Evolutionary conservation across 2,888 invertebrate species (phyloP).

Genomic region (Scaptomyza caliginosa): DNA sequence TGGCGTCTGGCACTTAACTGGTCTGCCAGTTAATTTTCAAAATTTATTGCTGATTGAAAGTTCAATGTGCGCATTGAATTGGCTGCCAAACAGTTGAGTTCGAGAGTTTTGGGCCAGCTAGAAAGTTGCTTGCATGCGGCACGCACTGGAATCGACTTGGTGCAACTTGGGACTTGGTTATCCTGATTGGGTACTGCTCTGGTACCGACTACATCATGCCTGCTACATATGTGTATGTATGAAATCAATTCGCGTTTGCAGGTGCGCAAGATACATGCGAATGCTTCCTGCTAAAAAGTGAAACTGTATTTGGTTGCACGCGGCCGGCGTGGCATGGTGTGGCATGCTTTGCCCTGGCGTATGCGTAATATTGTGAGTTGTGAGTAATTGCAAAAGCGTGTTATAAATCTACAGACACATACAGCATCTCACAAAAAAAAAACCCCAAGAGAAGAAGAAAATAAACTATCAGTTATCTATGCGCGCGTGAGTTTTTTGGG

Average conservation of each 20-base stretch:
- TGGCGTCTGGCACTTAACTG: constrained; percentile 66
- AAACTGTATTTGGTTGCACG: constrained; percentile 52
- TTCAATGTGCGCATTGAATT: constrained; percentile 68
- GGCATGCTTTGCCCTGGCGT: no score
- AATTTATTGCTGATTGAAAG: constrained; percentile 66
- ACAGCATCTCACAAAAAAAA: constrained; percentile 18
- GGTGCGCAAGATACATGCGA: constrained; percentile 57
- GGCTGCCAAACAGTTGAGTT: constrained; percentile 7
- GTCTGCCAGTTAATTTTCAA: constrained; percentile 47
- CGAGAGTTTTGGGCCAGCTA: constrained; percentile 69
- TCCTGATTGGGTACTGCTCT: constrained; percentile 63
- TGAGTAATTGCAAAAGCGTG: constrained; percentile 75
- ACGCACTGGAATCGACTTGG: constrained; percentile 55
- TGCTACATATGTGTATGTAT: constrained; percentile 11
- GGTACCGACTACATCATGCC: constrained; percentile 16
- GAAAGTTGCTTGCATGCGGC: constrained; percentile 72
- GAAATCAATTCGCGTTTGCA: constrained; percentile 50
- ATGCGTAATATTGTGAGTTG: constrained; percentile 72
- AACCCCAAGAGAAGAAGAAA: not conserved
- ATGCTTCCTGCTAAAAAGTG: constrained; percentile 67
- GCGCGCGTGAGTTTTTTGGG: constrained; percentile 29
- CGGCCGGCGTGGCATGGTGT: constrained; percentile 4
- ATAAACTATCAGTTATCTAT: constrained; percentile 39
- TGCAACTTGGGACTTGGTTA: constrained; percentile 62
- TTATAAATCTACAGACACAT: constrained; percentile 55